Percentiles rank a stretch among this genome's conserved stretches.
Conservation (phyloP, 2,888 invertebrate genomes). For the Corbicula japonica region DNA sequence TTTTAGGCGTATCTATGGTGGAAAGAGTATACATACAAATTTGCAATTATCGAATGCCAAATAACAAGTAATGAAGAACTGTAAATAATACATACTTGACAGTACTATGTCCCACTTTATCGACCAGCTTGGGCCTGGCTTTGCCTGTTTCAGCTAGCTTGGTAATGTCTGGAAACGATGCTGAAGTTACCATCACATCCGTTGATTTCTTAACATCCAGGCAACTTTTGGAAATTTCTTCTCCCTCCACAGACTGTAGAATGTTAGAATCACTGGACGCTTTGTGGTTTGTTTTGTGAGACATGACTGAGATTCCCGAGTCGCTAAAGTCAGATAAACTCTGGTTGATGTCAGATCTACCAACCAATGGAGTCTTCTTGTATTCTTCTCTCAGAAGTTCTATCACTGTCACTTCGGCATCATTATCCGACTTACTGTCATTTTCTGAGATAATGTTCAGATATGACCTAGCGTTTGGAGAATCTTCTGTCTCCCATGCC, state of each 20-base stretch:
- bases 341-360: conserved; percentile 36
- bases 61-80: too few species aligned
- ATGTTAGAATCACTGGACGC: conserved; percentile 81
- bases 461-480: conserved; percentile 62
- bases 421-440: conserved; percentile 23
- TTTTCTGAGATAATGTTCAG: conserved; percentile 49
- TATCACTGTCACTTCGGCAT: conserved; percentile 75
- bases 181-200: conserved; percentile 72
- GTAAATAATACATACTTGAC: conserved; percentile 78
- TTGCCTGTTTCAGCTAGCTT: conserved; percentile 65
- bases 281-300: conserved; percentile 57
- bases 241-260: conserved; percentile 61
- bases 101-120: conserved; percentile 81
- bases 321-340: conserved; percentile 61
- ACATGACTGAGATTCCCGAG: conserved; percentile 53
- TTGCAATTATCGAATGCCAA: too few species aligned
- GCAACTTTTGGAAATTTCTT: conserved; percentile 3
- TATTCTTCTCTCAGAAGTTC: conserved; percentile 81
- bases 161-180: conserved; percentile 79
- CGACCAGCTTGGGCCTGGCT: conserved; percentile 77
- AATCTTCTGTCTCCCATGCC: too few species aligned
- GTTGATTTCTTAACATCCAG: conserved; percentile 39
- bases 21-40: too few species aligned
- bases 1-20: too few species aligned
- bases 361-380: conserved; percentile 22